phyloP scores from a whole-genome alignment of 2,888 invertebrate species.

The Himalopsyche japonica region DNA sequence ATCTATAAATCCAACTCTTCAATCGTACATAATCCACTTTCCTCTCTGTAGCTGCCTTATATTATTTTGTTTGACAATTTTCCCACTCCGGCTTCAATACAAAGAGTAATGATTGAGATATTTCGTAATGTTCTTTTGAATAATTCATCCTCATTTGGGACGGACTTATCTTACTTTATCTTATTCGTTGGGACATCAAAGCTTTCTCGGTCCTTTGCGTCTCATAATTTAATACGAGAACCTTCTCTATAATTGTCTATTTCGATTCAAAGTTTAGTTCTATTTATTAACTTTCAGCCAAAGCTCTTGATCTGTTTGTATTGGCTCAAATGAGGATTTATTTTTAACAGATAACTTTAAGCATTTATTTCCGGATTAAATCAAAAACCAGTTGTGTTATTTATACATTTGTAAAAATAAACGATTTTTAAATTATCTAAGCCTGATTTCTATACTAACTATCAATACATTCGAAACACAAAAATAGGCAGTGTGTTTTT shows the following conservation, averaged over 20 bases:
- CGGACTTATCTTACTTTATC: neutral
- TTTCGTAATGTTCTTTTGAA: slow-evolving; percentile 2
- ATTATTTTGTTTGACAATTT: neutral
- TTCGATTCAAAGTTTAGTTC: neutral
- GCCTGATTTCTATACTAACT: no score
- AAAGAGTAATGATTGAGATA: neutral
- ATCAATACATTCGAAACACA: no score
- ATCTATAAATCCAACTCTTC: neutral
- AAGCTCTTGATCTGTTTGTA: neutral
- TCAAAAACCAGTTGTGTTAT: no score
- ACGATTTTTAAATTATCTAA: no score
- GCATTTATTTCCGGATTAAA: no score
- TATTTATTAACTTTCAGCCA: neutral
- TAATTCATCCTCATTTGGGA: neutral
- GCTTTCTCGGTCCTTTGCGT: neutral
- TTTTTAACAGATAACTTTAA: neutral
- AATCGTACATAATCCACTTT: neutral
- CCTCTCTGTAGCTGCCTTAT: neutral
- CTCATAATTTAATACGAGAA: neutral
- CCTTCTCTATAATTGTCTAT: neutral
- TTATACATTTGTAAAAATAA: no score
- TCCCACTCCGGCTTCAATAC: neutral
- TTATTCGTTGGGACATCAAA: neutral
- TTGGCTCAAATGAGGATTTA: neutral
- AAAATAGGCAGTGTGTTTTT: no score